Conservation (phyloP, 2,888 invertebrate genomes). For the Troilus luridus region DNA sequence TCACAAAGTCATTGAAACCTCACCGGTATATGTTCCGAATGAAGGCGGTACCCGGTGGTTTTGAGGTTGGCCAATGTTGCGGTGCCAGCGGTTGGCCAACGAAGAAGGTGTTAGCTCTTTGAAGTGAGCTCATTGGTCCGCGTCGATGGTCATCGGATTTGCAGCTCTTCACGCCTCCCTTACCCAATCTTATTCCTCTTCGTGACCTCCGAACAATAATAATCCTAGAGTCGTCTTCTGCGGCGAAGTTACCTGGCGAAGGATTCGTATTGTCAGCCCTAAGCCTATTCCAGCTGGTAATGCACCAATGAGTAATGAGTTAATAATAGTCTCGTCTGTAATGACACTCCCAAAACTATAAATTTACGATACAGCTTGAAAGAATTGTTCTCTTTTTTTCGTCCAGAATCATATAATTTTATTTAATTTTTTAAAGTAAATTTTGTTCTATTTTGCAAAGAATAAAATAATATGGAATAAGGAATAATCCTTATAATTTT, state of each 20-base stretch:
- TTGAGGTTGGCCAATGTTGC: constrained; percentile 5
- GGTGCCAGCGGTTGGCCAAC: constrained; percentile 39
- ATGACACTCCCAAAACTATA: no score
- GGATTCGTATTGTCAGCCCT: not conserved
- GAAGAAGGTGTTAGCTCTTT: constrained; percentile 37
- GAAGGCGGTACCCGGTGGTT: not conserved
- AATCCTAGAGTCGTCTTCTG: not conserved
- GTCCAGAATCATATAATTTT: no score
- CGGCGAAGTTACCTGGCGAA: not conserved
- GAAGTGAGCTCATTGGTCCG: not conserved
- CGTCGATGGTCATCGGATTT: constrained; percentile 24
- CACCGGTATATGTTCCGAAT: not conserved
- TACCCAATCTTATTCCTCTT: not conserved
- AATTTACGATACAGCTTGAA: no score
- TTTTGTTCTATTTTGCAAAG: no score
- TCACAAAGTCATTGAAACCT: not conserved
- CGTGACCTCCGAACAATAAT: constrained; percentile 6
- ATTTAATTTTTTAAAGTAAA: no score
- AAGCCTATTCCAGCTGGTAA: not conserved
- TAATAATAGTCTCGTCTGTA: not conserved
- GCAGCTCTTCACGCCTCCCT: constrained; percentile 17
- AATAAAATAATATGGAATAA: no score
- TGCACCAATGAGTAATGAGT: not conserved
- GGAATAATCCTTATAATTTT: no score
- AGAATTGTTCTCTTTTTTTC: no score